Base-by-base conservation (phyloP, 2,113 vertebrate genomes). In the Ophthalmolycus amberensis region DNA sequence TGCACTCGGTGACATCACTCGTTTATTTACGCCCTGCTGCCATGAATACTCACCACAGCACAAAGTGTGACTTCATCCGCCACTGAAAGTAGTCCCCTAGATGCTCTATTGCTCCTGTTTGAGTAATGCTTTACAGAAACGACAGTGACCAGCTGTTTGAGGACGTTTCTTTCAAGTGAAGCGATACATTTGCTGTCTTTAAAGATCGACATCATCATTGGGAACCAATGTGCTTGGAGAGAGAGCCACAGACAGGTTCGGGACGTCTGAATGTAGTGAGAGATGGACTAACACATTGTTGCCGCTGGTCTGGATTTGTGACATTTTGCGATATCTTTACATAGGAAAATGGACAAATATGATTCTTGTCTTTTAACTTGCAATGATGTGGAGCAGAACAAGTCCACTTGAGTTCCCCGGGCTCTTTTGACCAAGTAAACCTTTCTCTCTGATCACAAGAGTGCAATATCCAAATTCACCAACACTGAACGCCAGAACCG, bases 401-500 rank as follows among this genome's bases (percentile, higher is more conserved):
- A 22, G 59, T 29, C 38, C 22, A 12, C 22, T 56, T 48, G 29
- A 9, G 29, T 16, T 37, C 62, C 20, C 6, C 22, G 16, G 37
- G 6, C n/a, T 74, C 12, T 25, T 60, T 52, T 60, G 25, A 60
- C 11, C n/a, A 37, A 54, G 15, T 68, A 22, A 42, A 54, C 18
- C 6, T 32, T 18, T 25, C 46, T 9, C 18, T 72, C 25, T 67
- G 25, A 40, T 48, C 52, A 66, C 59, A 32, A 22, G 34, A 58
- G 27, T 12, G 56, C 50, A 46, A 71, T 22, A 12, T 52, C 5
- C 54, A 42, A 25, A 32, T 56, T 20, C 32, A 34, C 37, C 18
- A 32, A 44, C 71, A 46, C 27, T 22, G 25, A 83, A 75, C 60
- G 11, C 58, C 54, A 80, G 11, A 80, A n/a, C 7, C 48, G 18